Base-by-base conservation (phyloP, 2,113 vertebrate species). In the Malurus cyaneus region DNA sequence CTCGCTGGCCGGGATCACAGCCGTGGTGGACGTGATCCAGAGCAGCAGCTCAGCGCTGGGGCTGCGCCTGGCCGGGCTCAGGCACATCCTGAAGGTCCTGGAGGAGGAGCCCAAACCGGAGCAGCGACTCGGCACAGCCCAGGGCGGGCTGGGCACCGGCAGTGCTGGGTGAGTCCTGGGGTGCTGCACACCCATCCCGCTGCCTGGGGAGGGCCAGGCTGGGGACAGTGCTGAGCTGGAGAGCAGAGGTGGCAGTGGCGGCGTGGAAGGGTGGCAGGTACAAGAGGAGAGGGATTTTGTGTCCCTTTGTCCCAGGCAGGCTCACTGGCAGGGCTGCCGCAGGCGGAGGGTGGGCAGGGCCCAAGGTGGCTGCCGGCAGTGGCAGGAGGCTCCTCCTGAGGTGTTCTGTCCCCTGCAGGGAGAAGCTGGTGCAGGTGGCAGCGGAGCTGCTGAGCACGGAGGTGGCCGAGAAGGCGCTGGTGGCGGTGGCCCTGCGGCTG, bases 391-490 rank as follows among this genome's bases (percentile, higher is more conserved):
- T 32, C 3, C 7, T 81, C 8, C 76, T 56, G 82, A 90, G 42
- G 64, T 2, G 5, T 41, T 31, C 25, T 67, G 72, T 86, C 5
- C 20, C 5, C 0, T 2, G 46, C 97, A 99, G 99, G 94, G 99
- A 99, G 96, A 98, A 98, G 94, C 97, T 99, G n/a, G 97, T 99
- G 96, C 99, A 98, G 97, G 96, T 96, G 52, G 93, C 98, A 57
- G 98, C 98, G 96, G 99, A 99, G 86, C 96, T 99, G 94, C 97
- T 99, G 81, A 97, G 95, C 36, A 93, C 94, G 2, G 97, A 98
- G 85, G 96, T 84, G 76, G 97, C 97, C 42, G 98, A 99, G 91
- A 98, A 99, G 95, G 95, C 95, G 25, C 67, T 97, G 95, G 98
- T 98, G 60, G 92, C 97, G 24, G 89, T 96, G 88, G 92, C 97